Evolutionary conservation across 2,888 invertebrate species (phyloP).

Genomic region (Thera britannica): DNA sequence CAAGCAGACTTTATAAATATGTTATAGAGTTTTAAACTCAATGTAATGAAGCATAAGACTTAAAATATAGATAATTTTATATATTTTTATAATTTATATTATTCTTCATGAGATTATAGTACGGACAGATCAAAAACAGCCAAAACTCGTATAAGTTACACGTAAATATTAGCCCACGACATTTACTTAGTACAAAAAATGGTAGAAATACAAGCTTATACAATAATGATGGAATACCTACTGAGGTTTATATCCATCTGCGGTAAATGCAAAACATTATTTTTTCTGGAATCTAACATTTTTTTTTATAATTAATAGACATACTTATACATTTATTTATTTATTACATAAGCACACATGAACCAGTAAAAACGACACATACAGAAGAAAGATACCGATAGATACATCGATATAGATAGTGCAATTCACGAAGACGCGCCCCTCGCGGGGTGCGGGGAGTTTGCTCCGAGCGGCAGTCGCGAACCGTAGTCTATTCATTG

Average conservation of each 20-base stretch:
- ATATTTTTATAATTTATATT: neutral
- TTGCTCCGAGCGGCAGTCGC: no score
- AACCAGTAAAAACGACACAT: no score
- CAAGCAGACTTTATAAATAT: slow-evolving; percentile 9
- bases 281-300: no score
- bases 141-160: neutral
- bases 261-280: neutral
- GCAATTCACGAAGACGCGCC: no score
- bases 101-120: neutral
- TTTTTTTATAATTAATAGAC: no score
- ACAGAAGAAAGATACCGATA: no score
- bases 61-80: neutral
- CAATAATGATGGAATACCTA: neutral
- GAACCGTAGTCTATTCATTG: no score
- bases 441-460: no score
- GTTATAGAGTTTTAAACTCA: slow-evolving; percentile 2
- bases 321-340: no score
- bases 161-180: neutral
- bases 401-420: no score
- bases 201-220: neutral
- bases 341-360: no score
- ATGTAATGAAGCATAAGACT: slow-evolving; percentile 1
- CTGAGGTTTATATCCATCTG: neutral
- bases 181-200: slow-evolving; percentile 1
- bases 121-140: neutral